Evolutionary conservation across 2,797 vertebrate genomes (phyloP).

Genomic region (Ficedula albicollis): DNA sequence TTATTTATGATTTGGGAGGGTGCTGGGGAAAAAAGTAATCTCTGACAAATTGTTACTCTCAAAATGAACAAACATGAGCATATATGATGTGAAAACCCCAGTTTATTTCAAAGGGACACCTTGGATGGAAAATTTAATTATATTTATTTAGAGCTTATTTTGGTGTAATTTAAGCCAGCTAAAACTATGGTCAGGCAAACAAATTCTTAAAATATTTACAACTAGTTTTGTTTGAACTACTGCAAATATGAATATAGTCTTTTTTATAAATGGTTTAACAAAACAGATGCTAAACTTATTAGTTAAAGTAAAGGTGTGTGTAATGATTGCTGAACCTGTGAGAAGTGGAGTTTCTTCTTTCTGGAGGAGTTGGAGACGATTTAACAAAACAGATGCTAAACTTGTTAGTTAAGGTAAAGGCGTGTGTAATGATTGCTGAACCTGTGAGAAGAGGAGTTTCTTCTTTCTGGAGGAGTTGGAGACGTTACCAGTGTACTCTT

Average conservation of each 20-base stretch:
- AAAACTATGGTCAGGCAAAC: neutral
- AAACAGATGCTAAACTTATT: neutral
- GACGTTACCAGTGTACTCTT: neutral
- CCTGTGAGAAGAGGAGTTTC: neutral
- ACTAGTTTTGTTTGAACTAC: neutral
- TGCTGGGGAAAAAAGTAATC: neutral
- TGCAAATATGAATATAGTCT: neutral
- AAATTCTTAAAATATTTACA: neutral
- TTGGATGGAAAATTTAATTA: neutral
- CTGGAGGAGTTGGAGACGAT: too few relatives aligned
- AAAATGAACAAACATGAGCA: neutral
- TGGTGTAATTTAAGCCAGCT: neutral
- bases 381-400: neutral
- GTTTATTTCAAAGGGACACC: conserved; percentile 5
- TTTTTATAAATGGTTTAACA: neutral
- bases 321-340: conserved; percentile 12
- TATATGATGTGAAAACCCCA: neutral
- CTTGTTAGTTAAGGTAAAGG: neutral
- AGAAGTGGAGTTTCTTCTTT: conserved; percentile 2
- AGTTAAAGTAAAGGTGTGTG: conserved; percentile 2
- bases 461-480: conserved; percentile 16
- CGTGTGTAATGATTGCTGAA: conserved; percentile 13
- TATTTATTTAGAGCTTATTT: neutral
- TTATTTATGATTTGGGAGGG: neutral
- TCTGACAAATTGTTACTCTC: neutral